Conservation (phyloP, 2,113 vertebrate species). For the Zingel zingel region DNA sequence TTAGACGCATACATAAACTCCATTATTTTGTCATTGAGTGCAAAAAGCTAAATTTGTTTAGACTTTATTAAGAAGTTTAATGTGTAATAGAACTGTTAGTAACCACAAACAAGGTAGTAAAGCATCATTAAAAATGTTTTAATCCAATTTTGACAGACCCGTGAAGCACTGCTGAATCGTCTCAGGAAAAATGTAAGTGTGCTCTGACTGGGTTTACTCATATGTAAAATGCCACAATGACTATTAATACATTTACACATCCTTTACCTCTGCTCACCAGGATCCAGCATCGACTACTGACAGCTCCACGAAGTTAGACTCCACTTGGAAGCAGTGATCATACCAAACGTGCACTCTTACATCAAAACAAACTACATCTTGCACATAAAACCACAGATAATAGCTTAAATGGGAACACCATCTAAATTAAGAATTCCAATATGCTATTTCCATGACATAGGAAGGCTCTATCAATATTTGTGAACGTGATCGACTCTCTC, state of each 20-base stretch:
- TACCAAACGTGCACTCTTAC: neutral
- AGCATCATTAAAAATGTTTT: slow-evolving; percentile 21
- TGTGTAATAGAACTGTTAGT: neutral
- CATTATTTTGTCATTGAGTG: neutral
- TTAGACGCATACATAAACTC: neutral
- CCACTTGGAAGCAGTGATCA: slow-evolving; percentile 15
- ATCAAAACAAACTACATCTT: neutral
- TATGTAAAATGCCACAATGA: neutral
- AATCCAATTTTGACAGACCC: slow-evolving; percentile 63
- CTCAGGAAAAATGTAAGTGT: slow-evolving; percentile 62
- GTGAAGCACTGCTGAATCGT: slow-evolving; percentile 59
- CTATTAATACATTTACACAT: neutral
- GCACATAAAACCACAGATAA: neutral
- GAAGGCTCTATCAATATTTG: neutral
- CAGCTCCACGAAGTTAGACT: slow-evolving; percentile 31
- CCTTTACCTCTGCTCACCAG: slow-evolving; percentile 43
- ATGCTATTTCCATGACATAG: neutral
- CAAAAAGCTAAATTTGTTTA: neutral
- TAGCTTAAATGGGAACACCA: neutral
- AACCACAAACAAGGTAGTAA: neutral
- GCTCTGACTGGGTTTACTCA: neutral
- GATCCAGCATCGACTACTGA: neutral
- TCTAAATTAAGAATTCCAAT: neutral
- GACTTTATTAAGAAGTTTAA: neutral
- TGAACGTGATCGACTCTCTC: neutral